Percentiles rank a stretch among this genome's conserved stretches.
Evolutionary conservation across 2,113 vertebrate species (phyloP).

Genomic region (Osmerus eperlanus): DNA sequence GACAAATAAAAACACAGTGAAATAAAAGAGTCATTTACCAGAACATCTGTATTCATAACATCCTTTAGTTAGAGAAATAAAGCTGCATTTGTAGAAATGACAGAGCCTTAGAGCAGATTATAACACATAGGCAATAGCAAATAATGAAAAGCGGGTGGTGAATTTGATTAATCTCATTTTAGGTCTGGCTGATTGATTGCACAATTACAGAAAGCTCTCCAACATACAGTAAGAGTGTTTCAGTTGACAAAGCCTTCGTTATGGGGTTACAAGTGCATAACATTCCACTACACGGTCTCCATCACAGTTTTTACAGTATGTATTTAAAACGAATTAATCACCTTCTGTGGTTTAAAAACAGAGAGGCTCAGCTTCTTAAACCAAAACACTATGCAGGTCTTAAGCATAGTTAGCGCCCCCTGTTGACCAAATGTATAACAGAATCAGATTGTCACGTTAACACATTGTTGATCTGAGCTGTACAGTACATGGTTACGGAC

Average conservation of each 20-base stretch:
- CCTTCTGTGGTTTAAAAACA: background rate
- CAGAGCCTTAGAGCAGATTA: background rate
- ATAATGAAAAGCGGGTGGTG: background rate
- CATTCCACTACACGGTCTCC: background rate
- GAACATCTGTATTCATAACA: conserved; percentile 13
- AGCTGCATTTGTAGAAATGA: conserved; percentile 20
- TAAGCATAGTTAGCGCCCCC: background rate
- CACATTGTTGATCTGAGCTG: background rate
- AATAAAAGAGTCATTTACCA: background rate
- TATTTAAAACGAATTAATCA: background rate
- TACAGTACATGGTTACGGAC: conserved; percentile 1
- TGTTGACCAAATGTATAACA: background rate
- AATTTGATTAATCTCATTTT: background rate
- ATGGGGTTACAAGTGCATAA: conserved; percentile 6
- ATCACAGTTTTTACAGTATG: background rate
- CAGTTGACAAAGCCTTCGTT: background rate
- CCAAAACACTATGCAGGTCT: background rate
- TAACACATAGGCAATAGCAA: background rate
- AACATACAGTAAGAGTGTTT: conserved; percentile 2
- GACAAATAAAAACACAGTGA: background rate
- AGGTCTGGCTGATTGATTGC: background rate
- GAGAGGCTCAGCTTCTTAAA: background rate
- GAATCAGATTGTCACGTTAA: background rate
- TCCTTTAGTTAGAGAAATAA: conserved; percentile 13
- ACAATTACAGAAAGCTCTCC: background rate